Percentiles rank a stretch among this genome's conserved stretches.
phyloP scores from a whole-genome alignment of 2,888 invertebrate species.

The Scotopteryx bipunctaria region DNA sequence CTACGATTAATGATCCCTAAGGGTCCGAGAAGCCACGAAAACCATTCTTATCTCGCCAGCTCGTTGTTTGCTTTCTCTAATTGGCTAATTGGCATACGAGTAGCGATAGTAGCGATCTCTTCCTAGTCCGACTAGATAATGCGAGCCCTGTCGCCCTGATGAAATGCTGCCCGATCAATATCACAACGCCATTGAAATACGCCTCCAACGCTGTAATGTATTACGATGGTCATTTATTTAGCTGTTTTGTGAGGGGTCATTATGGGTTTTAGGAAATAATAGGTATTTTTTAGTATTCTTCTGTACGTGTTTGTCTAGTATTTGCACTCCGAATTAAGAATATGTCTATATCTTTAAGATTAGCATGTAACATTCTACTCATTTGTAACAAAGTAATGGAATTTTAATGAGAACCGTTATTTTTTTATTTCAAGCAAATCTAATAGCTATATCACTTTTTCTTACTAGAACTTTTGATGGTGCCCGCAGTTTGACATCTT shows the following conservation, averaged over 20 bases:
- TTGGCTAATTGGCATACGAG: constrained; percentile 82
- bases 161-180: constrained; percentile 74
- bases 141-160: constrained; percentile 67
- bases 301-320: no score
- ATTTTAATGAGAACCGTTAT: no score
- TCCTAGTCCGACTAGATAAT: constrained; percentile 71
- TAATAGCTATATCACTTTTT: no score
- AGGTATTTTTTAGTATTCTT: neutral
- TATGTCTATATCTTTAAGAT: no score
- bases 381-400: no score
- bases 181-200: constrained; percentile 71
- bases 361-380: no score
- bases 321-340: no score
- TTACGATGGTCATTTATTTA: constrained; percentile 47
- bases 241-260: constrained; percentile 8
- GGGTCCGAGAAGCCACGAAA: constrained; percentile 44
- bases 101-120: constrained; percentile 73
- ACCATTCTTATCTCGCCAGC: constrained; percentile 44
- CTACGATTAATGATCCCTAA: constrained; percentile 39
- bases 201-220: constrained; percentile 60
- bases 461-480: no score
- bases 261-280: neutral
- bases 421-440: no score
- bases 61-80: constrained; percentile 75
- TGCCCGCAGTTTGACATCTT: no score